Percentiles rank a stretch among this genome's conserved stretches.
These are phyloP conservation scores for Bradypus variegatus DNA, from an alignment of 2,797 vertebrate species.

Conservation along the genomic window DNA sequence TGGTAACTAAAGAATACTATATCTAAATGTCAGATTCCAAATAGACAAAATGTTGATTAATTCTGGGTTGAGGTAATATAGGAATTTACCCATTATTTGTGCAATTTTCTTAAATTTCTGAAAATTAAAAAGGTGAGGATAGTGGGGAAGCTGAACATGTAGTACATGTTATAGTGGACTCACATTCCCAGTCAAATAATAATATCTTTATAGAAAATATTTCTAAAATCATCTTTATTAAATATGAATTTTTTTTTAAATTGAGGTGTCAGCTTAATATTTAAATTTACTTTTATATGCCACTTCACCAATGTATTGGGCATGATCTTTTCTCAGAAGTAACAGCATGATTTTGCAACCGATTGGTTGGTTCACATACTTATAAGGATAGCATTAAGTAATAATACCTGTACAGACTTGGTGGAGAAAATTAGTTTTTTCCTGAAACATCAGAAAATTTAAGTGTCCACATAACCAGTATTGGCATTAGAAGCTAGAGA, in stretches of 20 bases:
- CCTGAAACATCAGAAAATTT: slow-evolving; percentile 6
- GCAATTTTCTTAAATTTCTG: slow-evolving; percentile 27
- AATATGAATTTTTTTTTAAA: neutral
- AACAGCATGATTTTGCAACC: neutral
- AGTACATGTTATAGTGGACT: neutral
- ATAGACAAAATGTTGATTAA: slow-evolving; percentile 11
- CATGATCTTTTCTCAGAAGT: neutral
- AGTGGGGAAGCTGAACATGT: neutral
- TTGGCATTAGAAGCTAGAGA: neutral
- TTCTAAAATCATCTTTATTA: neutral
- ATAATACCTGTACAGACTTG: neutral
- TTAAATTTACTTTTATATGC: slow-evolving; percentile 12
- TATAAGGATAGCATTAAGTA: slow-evolving; percentile 18
- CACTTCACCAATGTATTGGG: neutral
- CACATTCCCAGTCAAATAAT: neutral
- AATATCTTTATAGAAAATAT: slow-evolving; percentile 6
- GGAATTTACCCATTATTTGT: neutral
- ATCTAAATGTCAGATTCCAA: neutral
- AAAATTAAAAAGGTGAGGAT: neutral
- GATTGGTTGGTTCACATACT: neutral
- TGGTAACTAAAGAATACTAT: neutral
- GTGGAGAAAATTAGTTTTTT: neutral
- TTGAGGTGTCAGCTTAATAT: neutral
- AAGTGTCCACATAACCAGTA: neutral
- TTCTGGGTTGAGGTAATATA: neutral